Conservation (phyloP, 1,140 invertebrate genomes). For the Anastrepha ludens region DNA sequence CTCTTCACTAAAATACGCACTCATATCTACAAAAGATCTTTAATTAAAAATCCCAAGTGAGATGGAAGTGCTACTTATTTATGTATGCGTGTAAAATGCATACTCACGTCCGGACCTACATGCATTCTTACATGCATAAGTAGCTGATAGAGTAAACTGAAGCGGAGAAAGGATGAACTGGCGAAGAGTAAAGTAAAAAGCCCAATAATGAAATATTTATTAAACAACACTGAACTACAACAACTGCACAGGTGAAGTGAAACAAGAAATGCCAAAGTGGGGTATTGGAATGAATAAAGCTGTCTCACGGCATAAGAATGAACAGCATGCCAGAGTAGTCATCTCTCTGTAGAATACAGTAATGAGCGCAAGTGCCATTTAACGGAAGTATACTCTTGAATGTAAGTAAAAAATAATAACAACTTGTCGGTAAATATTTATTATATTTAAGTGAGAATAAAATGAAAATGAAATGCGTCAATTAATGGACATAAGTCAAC, state of each 20-base stretch:
- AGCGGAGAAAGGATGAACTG: too few species aligned
- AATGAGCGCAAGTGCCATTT: background rate
- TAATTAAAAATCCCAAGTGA: too few species aligned
- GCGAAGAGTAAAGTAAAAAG: too few species aligned
- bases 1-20: too few species aligned
- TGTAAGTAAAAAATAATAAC: too few species aligned
- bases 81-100: too few species aligned
- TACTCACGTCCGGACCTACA: too few species aligned
- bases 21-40: too few species aligned
- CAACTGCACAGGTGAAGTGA: background rate
- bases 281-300: background rate
- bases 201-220: background rate
- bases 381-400: background rate
- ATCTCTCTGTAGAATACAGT: background rate
- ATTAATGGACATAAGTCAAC: background rate
- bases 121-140: too few species aligned
- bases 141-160: too few species aligned
- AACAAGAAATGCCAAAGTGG: background rate
- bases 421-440: background rate
- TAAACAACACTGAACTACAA: background rate
- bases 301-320: background rate
- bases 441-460: conserved; percentile 27
- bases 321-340: background rate
- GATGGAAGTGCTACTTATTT: too few species aligned
- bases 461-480: background rate